Evolutionary conservation across 2,113 vertebrate species (phyloP), one percentile per base, ranked within the genome.

Genomic region (Ceyx cyanopectus): DNA sequence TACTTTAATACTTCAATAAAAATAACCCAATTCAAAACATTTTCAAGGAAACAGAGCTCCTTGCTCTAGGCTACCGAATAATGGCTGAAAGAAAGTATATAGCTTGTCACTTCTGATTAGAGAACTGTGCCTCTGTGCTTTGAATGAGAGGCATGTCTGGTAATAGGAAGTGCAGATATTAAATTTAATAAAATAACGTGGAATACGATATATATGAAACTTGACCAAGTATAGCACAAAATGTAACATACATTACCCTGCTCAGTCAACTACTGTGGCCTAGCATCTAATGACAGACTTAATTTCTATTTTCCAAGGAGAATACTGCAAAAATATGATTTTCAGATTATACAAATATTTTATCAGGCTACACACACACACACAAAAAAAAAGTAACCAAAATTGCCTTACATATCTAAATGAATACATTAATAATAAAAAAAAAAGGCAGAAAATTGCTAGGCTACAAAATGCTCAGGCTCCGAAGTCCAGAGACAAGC

Each of bases 1-100:
- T 98, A 99, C 99, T 99, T 99, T 99, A 99, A 99, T 99, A 99
- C 98, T 98, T 98, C 98, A 98, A 98, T 99, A 99, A 99, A 99
- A 99, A 99, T 99, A 99, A 99, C 98, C 99, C 98, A 99, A 99
- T 99, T 99, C 98, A 98, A 98, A 99, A 98, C 98, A 98, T 99
- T 99, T 99, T 98, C 98, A 98, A 98, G 98, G 98, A 98, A 99
- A 98, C 98, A 97, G 98, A 97, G 98, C 98, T 98, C 96, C 97
- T 98, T 98, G 99, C 99, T 99, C 94, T 97, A 98, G 99, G 99
- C 99, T 98, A 98, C 97, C 93, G 78, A 97, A 98, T 99, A 99
- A 99, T 99, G 98, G 98, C 98, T 98, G 98, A 98, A 98, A 98
- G 98, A 98, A 98, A 99, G 99, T 99, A 98, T 98, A 99, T 99